Evolutionary conservation across 2,888 invertebrate species (phyloP).

Genomic region (Aquatica leii): DNA sequence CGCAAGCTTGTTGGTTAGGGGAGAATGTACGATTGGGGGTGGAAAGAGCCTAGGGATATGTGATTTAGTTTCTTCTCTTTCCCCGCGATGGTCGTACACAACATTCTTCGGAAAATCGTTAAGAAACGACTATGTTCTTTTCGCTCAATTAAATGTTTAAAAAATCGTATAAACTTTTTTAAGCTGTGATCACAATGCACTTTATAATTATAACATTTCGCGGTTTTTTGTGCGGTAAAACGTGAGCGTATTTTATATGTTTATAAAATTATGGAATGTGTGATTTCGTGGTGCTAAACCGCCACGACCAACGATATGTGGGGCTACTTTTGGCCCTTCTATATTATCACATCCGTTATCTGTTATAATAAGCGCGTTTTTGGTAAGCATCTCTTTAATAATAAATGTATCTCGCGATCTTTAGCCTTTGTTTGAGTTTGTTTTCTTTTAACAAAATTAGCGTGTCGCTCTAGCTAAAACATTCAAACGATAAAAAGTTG

Average conservation of each 20-base stretch:
- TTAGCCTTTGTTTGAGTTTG: background rate
- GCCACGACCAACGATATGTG: conserved; percentile 44
- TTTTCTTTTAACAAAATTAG: background rate
- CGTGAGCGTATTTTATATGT: conserved; percentile 26
- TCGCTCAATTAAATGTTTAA: conserved; percentile 40
- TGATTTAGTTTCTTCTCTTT: conserved; percentile 57
- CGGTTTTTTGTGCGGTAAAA: conserved; percentile 11
- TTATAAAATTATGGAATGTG: conserved; percentile 42
- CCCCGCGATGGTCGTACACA: conserved; percentile 53
- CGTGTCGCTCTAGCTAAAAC: no score
- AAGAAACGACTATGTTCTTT: conserved; percentile 48
- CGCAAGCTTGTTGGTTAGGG: conserved; percentile 56
- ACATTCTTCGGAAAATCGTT: conserved; percentile 27
- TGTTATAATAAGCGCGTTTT: conserved; percentile 50
- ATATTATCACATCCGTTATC: conserved; percentile 38
- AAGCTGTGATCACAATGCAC: background rate
- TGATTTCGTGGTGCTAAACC: conserved; percentile 35
- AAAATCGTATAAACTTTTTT: conserved; percentile 11
- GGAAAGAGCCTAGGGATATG: conserved; percentile 58
- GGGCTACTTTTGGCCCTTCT: conserved; percentile 33
- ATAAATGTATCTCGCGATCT: no score
- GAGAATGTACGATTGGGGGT: conserved; percentile 56
- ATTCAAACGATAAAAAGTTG: no score
- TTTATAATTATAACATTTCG: background rate
- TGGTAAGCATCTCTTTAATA: conserved; percentile 45